These are phyloP conservation scores for Mimas tiliae DNA, from an alignment of 2,888 invertebrate genomes.

Conservation along the genomic window DNA sequence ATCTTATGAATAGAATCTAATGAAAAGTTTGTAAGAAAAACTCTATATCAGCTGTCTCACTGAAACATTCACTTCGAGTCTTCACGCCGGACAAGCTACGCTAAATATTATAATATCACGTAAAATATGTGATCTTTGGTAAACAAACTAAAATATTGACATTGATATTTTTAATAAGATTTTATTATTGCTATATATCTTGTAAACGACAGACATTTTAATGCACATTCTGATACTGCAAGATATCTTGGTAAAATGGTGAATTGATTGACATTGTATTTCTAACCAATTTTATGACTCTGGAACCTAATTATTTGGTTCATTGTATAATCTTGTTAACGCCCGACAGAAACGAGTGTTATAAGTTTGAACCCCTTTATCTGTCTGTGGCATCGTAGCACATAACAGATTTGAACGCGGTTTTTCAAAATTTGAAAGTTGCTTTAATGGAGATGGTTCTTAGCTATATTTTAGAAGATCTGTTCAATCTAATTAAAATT, in stretches of 20 bases:
- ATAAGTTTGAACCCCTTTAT: too few relatives aligned
- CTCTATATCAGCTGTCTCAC: too few relatives aligned
- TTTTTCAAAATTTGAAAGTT: too few relatives aligned
- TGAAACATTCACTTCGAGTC: conserved; percentile 2
- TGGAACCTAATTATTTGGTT: not conserved
- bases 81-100: conserved; percentile 18
- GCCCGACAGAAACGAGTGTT: too few relatives aligned
- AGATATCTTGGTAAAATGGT: not conserved
- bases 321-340: not conserved
- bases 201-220: conserved; percentile 3
- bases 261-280: too few relatives aligned
- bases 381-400: too few relatives aligned
- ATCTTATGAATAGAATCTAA: too few relatives aligned
- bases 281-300: not conserved
- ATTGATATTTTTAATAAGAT: not conserved
- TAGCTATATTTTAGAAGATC: too few relatives aligned
- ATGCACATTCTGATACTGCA: not conserved
- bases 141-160: conserved; percentile 18
- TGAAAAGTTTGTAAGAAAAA: too few relatives aligned
- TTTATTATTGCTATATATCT: conserved; percentile 1
- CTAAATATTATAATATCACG: conserved; percentile 16
- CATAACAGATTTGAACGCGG: too few relatives aligned
- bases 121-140: conserved; percentile 22
- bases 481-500: too few relatives aligned
- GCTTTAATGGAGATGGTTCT: too few relatives aligned